Base-by-base conservation (phyloP, 2,888 invertebrate species). In the Tuta absoluta region DNA sequence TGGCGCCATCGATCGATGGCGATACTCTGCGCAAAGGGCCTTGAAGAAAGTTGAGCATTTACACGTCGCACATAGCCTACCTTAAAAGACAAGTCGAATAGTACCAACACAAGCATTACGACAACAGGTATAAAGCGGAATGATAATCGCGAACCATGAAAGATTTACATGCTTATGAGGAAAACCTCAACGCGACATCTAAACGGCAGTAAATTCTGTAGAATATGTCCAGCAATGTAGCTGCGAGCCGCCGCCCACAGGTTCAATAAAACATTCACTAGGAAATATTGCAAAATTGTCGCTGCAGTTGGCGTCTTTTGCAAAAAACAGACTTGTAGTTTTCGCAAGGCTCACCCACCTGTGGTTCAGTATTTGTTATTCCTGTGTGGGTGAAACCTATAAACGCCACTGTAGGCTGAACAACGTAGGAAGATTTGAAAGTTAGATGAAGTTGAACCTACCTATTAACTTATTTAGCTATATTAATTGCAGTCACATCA, bases 361-460 rank as follows among this genome's bases (percentile, higher is more conserved):
- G 71, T 53, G 23, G 51, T 56, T 28, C 67, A 62, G 53, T 68
- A 64, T 65, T 53, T 23, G 37, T 49, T 53, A 45, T 45, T 66
- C 65, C 70, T 67, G 72, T 72, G 79, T 79, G 77, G 81, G 81
- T 77, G 77, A 77, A 65, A 74, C 71, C 70, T 72, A 68, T 66
- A 63, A 69, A 67, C 67, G 66, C 65, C 67, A 61, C 57, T 60
- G 63, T 33, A 57, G 64, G 64, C 67, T 63, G 45, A 53, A 48
- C 24, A 64, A 69, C 70, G 75, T 75, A 73, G 73, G 74, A 65
- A 62, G 70, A 60, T 37, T 21, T 65, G 64, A 38, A 62, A 65
- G 38, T 62, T 51, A 48, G 48, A 17, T 58, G 41, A 11, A 12
- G 53, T 28, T 28, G 14, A 53, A 53, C 53, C 53, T 23, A 28